Base-by-base conservation (phyloP, 2,797 vertebrate genomes). In the Furcifer pardalis region DNA sequence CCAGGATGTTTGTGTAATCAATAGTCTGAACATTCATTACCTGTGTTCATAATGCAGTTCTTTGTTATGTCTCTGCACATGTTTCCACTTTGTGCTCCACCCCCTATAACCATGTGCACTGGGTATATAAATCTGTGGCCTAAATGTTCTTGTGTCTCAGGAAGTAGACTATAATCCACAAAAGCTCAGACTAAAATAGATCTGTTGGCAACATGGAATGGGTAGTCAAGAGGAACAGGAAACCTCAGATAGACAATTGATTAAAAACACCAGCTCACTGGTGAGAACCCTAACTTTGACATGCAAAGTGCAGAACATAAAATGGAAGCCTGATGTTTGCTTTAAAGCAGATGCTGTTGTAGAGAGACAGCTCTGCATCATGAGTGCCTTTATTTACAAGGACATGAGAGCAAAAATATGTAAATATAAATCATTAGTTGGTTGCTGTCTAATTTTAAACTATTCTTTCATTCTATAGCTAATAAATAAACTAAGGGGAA, bases 221-320 rank as follows among this genome's bases (percentile, higher is more conserved):
- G 32, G 63, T 77, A 56, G 63, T 77, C 42, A 46, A 32, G 52
- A 77, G 27, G 52, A 56, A 56, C 49, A 65, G 77, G 74, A 86
- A 77, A 71, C 56, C 17, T 66, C 56, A 82, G 74, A 63, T 37
- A 56, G 32, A 52, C 52, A 76, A 82, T 86, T 44, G 44, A 40
- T 68, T 76, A 60, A 76, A 71, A 35, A 81, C 59, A 44, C 62
- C 46, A 76, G 10, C 60, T 60, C 56, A 19, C 52, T 56, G 77
- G 60, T 80, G 77, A 60, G 69, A 66, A 80, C 35, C 62, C 46
- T 42, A 77, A 21, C 37, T 66, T 79, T 85, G 77, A 49, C 17
- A 46, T 68, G 62, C 71, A 76, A 66, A 85, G 66, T 25, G 62
- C 35, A 65, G 62, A 72, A 59, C 52, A 65, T 79, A 73, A 72